These are phyloP conservation scores for Rhinichthys klamathensis DNA, from an alignment of 2,113 vertebrate genomes.

Conservation along the genomic window DNA sequence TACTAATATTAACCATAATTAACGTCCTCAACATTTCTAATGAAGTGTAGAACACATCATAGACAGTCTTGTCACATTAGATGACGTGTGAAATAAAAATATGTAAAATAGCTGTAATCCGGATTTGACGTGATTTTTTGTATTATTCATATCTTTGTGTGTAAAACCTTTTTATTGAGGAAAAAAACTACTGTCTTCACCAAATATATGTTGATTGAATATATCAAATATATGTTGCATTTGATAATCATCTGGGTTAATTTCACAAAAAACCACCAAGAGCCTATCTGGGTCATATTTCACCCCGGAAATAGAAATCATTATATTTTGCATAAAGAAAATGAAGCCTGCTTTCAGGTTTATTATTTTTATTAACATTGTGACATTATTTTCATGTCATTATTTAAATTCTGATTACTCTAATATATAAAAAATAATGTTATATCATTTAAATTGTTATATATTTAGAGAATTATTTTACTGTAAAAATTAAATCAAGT, in stretches of 20 bases:
- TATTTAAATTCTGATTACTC: not conserved
- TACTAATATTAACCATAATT: too few species aligned
- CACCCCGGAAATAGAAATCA: too few species aligned
- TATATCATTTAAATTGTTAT: not conserved
- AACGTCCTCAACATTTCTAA: not conserved
- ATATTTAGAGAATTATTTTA: not conserved
- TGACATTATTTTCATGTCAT: too few species aligned
- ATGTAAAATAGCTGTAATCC: too few species aligned
- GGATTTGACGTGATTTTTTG: too few species aligned
- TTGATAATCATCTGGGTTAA: too few species aligned
- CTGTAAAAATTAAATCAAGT: not conserved
- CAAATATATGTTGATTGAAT: not conserved
- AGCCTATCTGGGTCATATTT: too few species aligned
- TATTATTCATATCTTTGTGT: not conserved
- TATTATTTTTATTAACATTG: too few species aligned
- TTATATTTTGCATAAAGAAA: too few species aligned
- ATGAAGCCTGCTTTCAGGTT: too few species aligned
- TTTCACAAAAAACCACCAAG: too few species aligned
- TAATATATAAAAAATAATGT: not conserved
- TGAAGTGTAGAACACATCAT: not conserved
- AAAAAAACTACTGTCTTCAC: not conserved
- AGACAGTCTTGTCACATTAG: not conserved
- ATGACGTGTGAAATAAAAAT: not conserved
- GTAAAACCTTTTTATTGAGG: not conserved
- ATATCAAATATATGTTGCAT: too few species aligned